Conservation (phyloP, 2,888 invertebrate species). For the Xylocampa areola region DNA sequence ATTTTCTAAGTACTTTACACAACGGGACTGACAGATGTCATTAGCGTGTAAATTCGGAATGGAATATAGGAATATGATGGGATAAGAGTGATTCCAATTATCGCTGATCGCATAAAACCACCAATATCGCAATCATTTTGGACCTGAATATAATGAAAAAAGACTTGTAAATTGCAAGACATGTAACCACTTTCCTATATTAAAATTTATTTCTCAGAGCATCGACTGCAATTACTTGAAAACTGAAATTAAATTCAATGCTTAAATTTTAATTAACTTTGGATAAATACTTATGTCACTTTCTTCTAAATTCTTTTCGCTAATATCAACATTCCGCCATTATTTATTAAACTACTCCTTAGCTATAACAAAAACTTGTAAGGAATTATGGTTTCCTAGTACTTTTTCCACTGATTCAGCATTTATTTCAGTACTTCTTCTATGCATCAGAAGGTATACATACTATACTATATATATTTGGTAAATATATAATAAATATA, state of each 20-base stretch:
- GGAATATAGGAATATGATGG: not conserved
- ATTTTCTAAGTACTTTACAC: not conserved
- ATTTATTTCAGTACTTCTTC: not conserved
- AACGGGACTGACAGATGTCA: not conserved
- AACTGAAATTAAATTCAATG: no score
- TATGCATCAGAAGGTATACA: no score
- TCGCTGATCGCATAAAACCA: not conserved
- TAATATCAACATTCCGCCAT: not conserved
- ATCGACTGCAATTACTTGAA: no score
- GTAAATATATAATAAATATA: no score
- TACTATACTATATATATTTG: no score
- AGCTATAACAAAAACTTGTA: not conserved
- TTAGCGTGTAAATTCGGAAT: not conserved
- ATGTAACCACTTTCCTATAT: no score
- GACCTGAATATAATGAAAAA: no score
- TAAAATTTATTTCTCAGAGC: no score
- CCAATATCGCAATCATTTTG: no score
- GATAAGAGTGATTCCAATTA: slow-evolving; percentile 1
- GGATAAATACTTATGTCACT: no score
- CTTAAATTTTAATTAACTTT: no score
- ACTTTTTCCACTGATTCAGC: not conserved
- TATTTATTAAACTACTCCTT: not conserved
- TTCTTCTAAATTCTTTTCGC: not conserved
- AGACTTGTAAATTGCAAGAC: no score
- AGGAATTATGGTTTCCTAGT: slow-evolving; percentile 14